These are phyloP conservation scores for Macaria liturata DNA, from an alignment of 2,888 invertebrate species.

Conservation along the genomic window DNA sequence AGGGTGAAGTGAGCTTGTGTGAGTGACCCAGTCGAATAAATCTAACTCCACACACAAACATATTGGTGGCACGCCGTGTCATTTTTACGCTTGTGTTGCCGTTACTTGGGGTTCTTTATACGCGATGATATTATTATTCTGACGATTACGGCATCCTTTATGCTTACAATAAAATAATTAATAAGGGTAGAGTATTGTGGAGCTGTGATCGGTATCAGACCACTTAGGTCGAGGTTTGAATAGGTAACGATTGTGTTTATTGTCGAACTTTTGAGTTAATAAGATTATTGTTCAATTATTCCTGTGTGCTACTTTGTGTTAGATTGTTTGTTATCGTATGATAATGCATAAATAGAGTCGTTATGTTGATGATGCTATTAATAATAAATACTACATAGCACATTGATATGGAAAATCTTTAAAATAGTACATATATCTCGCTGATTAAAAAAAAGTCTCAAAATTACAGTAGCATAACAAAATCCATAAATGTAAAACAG, in stretches of 20 bases:
- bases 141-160: conserved; percentile 82
- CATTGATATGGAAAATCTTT: neutral
- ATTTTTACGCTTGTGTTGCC: conserved; percentile 82
- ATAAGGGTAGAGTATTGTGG: conserved; percentile 81
- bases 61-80: conserved; percentile 78
- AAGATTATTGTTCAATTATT: conserved; percentile 37
- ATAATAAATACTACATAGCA: too few species aligned
- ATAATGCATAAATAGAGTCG: too few species aligned
- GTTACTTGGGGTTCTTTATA: conserved; percentile 81
- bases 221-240: conserved; percentile 68
- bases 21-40: conserved; percentile 83
- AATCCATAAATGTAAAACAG: conserved; percentile 19
- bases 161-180: conserved; percentile 83
- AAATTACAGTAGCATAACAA: too few species aligned
- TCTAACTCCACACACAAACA: conserved; percentile 82
- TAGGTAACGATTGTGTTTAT: conserved; percentile 69
- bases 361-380: too few species aligned
- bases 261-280: conserved; percentile 55
- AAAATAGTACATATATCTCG: too few species aligned
- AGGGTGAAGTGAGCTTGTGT: conserved; percentile 66
- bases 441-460: too few species aligned
- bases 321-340: too few species aligned
- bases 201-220: conserved; percentile 73
- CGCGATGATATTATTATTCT: conserved; percentile 83
- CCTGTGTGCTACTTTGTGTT: neutral